Evolutionary conservation across 2,797 vertebrate species (phyloP), one percentile per base, ranked within the genome.

Genomic region (Limnodromus scolopaceus): DNA sequence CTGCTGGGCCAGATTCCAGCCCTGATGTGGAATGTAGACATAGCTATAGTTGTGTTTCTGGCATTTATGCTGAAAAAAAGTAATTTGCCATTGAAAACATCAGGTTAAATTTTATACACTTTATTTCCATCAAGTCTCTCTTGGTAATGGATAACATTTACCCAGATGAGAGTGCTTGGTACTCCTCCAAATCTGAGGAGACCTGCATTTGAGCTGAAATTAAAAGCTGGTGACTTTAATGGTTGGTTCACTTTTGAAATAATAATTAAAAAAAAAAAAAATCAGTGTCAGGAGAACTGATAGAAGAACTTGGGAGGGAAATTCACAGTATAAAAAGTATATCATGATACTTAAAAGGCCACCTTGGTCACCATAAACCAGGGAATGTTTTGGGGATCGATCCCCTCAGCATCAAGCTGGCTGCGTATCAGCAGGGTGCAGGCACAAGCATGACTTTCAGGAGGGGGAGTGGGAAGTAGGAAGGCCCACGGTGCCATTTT

Each of bases 401-500:
- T 23, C 23, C 12, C 28, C 38, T 82, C 75, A 71, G 13, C 28
- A 64, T 34, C 38, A 75, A 57, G 14, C 17, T 71, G 51, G 27
- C 13, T 61, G 48, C 16, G 10, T 22, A 13, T 19, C 1, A 2
- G 3, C 0, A 0, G 28, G 12, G 7, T 19, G 8, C 1, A 4
- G 61, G 39, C 41, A 54, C 38, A 81, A 78, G 11, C 45, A 27
- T 78, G 72, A 61, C 7, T 41, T n/a, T 22, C 55, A 51, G 22
- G 53, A 82, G 7, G 3, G 4, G 7, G 16, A 61, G 2, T 20
- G 18, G 27, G 39, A 61, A 77, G 43, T 55, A 55, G 10, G 34
- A 88, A 66, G 45, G 43, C 6, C 34, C 11, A 16, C 0, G 0
- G 30, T 34, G 5, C 13, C 53, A 17, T 81, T 84, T 86, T n/a